A percentile compares a stretch with the other conserved stretches of the same genome.
Conservation (phyloP, 2,888 invertebrate species). For the Ctena decussata region DNA sequence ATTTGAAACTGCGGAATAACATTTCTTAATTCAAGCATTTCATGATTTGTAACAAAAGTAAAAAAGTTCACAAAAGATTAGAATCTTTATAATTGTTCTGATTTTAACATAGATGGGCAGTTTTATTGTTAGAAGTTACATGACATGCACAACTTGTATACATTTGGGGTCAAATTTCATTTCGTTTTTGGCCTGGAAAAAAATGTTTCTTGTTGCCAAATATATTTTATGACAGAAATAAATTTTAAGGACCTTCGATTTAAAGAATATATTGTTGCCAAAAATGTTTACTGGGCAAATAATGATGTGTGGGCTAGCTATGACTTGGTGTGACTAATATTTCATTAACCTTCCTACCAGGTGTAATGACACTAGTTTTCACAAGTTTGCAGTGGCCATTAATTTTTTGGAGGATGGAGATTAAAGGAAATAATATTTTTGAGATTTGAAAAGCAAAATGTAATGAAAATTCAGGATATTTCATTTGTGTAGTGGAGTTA, state of each 20-base stretch:
- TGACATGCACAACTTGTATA: not conserved
- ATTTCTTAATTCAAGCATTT: not conserved
- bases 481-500: no score
- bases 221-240: not conserved
- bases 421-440: no score
- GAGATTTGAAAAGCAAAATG: no score
- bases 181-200: not conserved
- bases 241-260: not conserved
- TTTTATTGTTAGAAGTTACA: not conserved
- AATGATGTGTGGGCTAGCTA: not conserved
- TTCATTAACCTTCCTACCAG: not conserved
- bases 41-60: conserved; percentile 3
- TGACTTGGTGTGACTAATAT: not conserved
- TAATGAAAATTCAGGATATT: no score
- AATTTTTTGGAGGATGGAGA: no score
- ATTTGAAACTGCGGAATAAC: not conserved
- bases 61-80: not conserved
- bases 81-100: not conserved
- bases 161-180: not conserved
- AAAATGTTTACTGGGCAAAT: not conserved
- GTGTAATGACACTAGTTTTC: no score
- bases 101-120: not conserved
- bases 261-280: not conserved
- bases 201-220: not conserved
- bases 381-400: no score